Evolutionary conservation across 2,113 vertebrate species (phyloP), one percentile per base, ranked within the genome.

Genomic region (Sinocyclocheilus rhinocerous): DNA sequence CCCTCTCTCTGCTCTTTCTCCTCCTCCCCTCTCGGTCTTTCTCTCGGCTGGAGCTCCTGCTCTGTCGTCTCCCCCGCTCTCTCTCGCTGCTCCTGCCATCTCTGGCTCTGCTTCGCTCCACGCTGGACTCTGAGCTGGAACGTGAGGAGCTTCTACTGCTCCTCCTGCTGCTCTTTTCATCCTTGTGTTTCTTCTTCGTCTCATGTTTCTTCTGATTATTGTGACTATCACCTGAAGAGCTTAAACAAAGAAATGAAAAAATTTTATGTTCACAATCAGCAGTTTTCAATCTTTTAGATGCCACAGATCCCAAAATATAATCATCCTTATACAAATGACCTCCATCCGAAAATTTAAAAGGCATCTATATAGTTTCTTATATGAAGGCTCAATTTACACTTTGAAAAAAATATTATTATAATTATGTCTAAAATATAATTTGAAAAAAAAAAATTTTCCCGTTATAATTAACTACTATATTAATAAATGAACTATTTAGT

Each of bases 211-310:
- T 88, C 72, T 89, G 90, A 57, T 76, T 26, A 75, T 77, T 92
- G 5, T 50, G 85, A 84, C 92, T 77, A 89, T 94, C 93, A 81
- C 91, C 92, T 77, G 91, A 92, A 75, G 92, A 93, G 84, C 95
- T 96, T 84, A 81, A 87, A 33, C 15, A 39, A 36, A 80, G 10
- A 78, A 22, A 83, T 26, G 22, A 55, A 39, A 16, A 52, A 16
- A 18, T 3, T 18, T 22, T 39, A 70, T 39, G 4, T 11, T 73
- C 15, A 59, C 26, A 61, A 39, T 7, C 10, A n/a, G 29, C 18
- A 36, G 18, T 39, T 72, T 36, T 11, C 8, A 4, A 2, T 42
- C 5, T 22, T 42, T 73, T 12, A 2, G 20, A 72, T 72, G 57
- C 57, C 22, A 61, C 20, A 22, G 20, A 70, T 63, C 0, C 1